Base-by-base conservation (phyloP, 1,140 invertebrate genomes). In the Cecropterus lyciades region DNA sequence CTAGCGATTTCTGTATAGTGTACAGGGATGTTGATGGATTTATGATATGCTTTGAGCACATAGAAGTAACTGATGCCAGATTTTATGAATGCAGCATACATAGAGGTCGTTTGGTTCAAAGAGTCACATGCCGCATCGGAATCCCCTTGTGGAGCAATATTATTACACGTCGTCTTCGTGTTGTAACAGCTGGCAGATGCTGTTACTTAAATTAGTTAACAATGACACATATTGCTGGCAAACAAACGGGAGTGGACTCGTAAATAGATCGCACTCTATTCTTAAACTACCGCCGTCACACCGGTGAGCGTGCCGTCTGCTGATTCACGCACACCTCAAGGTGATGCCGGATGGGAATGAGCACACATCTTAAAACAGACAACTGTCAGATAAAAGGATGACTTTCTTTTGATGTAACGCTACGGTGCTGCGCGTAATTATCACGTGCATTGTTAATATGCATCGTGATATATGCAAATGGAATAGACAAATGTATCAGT, bases 171-270 rank as follows among this genome's bases (percentile, higher is more conserved):
- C 59, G 66, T n/a, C n/a, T n/a, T 43, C 46, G 60, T 91, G 80
- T 90, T 80, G 86, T 90, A 91, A 91, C 78, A 86, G 77, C 89
- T 91, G 87, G 89, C 89, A 87, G 79, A 71, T 72, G 80, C 72
- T 73, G 87, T 88, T 89, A 91, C 89, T 91, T 87, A 89, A 89
- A 91, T 91, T 91, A 91, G 89, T 91, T 91, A 91, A 91, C 89
- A 91, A 91, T 91, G 89, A 91, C 89, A 91, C 89, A 91, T 91
- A 84, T 91, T 79, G 87, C 89, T 91, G 89, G 89, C 87, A 90
- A 90, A 91, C 87, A 91, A 89, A 90, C 86, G n/a, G 72, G 72
- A 82, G 78, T 87, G 79, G 82, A 85, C 75, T 87, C 83, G 79
- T 89, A 91, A 91, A 91, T 90, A 91, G 87, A 84, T 73, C 89